Evolutionary conservation across 2,888 invertebrate genomes (phyloP).

Genomic region (Autographa gamma): DNA sequence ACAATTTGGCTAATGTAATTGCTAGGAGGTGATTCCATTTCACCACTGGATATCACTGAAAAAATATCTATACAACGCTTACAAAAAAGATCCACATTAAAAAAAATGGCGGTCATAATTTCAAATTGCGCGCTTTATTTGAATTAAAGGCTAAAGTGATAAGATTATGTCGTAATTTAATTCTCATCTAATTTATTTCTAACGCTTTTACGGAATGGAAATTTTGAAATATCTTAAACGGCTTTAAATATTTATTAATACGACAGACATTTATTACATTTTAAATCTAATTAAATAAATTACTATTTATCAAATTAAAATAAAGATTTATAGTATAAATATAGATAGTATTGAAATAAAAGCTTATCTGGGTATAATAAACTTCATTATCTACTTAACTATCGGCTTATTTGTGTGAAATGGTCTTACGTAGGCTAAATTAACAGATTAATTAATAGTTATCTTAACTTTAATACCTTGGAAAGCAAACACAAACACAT

Average conservation of each 20-base stretch:
- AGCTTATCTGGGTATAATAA: slow-evolving; percentile 1
- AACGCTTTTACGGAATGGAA: slow-evolving; percentile 24
- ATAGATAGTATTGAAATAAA: background rate
- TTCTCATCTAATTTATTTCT: slow-evolving; percentile 50
- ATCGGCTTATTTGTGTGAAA: background rate
- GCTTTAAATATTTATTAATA: slow-evolving; percentile 22
- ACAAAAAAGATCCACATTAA: slow-evolving; percentile 37
- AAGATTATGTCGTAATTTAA: slow-evolving; percentile 57
- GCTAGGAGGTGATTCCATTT: slow-evolving; percentile 74
- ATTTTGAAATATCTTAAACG: slow-evolving; percentile 30
- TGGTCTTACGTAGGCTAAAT: background rate
- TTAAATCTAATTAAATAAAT: slow-evolving; percentile 6
- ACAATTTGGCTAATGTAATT: slow-evolving; percentile 84
- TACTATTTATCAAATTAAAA: background rate
- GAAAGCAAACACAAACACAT: background rate
- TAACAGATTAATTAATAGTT: background rate
- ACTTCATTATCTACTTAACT: background rate
- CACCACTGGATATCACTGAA: slow-evolving; percentile 53
- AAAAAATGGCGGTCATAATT: slow-evolving; percentile 50
- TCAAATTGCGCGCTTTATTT: slow-evolving; percentile 49
- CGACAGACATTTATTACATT: slow-evolving; percentile 3
- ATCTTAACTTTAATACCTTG: background rate
- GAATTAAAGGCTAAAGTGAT: slow-evolving; percentile 55
- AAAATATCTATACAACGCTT: slow-evolving; percentile 47
- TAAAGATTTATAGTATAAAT: slow-evolving; percentile 9